Conservation (phyloP, 1,140 invertebrate genomes). For the Cotesia vestalis region DNA sequence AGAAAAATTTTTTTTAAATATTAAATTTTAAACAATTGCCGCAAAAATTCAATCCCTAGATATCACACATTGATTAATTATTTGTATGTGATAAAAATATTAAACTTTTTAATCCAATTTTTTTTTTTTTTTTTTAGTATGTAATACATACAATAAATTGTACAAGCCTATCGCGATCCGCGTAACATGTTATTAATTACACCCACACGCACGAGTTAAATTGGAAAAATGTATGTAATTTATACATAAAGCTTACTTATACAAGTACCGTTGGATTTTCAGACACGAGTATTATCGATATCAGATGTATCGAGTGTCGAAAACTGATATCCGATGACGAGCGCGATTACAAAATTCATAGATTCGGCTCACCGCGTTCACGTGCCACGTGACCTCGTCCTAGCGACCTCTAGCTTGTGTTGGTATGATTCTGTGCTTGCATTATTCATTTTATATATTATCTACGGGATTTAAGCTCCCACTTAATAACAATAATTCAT, state of each 20-base stretch:
- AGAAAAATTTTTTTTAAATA: background rate
- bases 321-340: conserved; percentile 9
- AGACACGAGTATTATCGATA: background rate
- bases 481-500: background rate
- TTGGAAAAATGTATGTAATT: background rate
- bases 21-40: too few species aligned
- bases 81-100: too few species aligned
- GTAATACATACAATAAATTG: too few species aligned
- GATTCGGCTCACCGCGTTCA: background rate
- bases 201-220: too few species aligned
- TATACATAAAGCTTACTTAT: background rate
- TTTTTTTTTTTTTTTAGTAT: too few species aligned
- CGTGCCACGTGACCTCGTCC: background rate
- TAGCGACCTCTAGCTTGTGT: too few species aligned
- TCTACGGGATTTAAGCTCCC: background rate
- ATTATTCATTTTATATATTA: conserved; percentile 10
- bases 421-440: background rate
- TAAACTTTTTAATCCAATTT: too few species aligned
- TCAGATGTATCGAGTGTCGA: conserved; percentile 6
- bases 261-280: background rate
- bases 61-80: background rate
- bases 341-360: background rate
- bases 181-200: too few species aligned
- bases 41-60: too few species aligned
- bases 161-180: too few species aligned